These are phyloP conservation scores for Apoda limacodes DNA, from an alignment of 2,888 invertebrate species.

Conservation along the genomic window DNA sequence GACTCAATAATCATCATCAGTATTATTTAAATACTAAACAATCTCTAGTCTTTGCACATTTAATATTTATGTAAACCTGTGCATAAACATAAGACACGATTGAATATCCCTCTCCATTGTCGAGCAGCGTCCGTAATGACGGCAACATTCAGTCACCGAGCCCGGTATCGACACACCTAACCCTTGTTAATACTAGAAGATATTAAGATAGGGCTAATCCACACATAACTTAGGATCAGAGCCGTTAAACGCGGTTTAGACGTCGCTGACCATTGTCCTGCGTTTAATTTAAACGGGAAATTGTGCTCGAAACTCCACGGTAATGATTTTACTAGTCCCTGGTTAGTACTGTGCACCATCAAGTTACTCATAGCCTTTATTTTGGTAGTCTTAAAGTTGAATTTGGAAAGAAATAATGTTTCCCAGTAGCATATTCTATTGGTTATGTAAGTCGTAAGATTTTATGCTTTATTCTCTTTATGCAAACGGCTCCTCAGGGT, in stretches of 20 bases:
- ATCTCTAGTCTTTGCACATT: neutral
- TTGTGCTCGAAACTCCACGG: slow-evolving; percentile 27
- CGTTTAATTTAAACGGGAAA: slow-evolving; percentile 62
- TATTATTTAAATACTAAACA: neutral
- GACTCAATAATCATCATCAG: neutral
- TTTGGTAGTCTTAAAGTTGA: slow-evolving; percentile 14
- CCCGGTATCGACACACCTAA: slow-evolving; percentile 22
- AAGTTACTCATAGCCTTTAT: slow-evolving; percentile 18
- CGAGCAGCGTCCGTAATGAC: slow-evolving; percentile 1
- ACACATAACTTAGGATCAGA: slow-evolving; percentile 65
- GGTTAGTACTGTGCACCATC: too few relatives aligned
- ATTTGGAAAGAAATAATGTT: slow-evolving; percentile 13
- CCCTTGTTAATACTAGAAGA: slow-evolving; percentile 45
- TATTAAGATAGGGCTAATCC: slow-evolving; percentile 68
- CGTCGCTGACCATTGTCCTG: slow-evolving; percentile 64
- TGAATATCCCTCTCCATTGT: slow-evolving; percentile 3
- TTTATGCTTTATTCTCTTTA: slow-evolving; percentile 59
- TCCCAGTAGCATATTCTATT: slow-evolving; percentile 12
- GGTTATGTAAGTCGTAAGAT: slow-evolving; percentile 57
- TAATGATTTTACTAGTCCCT: slow-evolving; percentile 27
- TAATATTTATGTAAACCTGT: neutral
- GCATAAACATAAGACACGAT: slow-evolving; percentile 1
- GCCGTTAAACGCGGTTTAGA: slow-evolving; percentile 47
- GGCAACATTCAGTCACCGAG: slow-evolving; percentile 2
- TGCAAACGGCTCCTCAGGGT: slow-evolving; percentile 61